Evolutionary conservation across 2,888 invertebrate species (phyloP).

Genomic region (Acanthacorydalis orientalis): DNA sequence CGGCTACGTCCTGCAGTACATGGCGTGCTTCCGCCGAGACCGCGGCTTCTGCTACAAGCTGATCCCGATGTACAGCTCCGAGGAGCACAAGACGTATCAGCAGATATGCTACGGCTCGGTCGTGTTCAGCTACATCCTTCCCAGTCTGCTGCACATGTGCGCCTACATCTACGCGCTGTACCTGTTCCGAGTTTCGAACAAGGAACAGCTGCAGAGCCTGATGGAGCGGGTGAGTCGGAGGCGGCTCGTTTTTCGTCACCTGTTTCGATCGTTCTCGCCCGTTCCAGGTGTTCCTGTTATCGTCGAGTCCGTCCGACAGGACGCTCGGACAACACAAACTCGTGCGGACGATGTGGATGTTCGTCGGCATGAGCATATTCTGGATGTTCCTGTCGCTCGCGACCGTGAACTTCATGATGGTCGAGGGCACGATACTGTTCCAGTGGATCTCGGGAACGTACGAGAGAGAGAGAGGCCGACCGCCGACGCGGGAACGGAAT

Average conservation of each 20-base stretch:
- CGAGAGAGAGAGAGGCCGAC: too few relatives aligned
- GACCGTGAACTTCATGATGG: constrained; percentile 47
- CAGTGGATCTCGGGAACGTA: constrained; percentile 46
- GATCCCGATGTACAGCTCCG: constrained; percentile 12
- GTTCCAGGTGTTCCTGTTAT: constrained; percentile 50
- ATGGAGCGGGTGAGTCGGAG: constrained; percentile 51
- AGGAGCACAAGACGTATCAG: constrained; percentile 26
- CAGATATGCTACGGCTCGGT: constrained; percentile 53
- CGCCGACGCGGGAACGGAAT: constrained; percentile 5
- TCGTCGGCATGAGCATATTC: constrained; percentile 46
- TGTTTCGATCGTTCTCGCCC: too few relatives aligned
- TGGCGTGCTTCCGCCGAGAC: constrained; percentile 59
- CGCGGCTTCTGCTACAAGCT: constrained; percentile 50
- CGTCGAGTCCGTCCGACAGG: constrained; percentile 50
- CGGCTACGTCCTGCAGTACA: constrained; percentile 62
- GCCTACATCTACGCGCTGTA: constrained; percentile 59
- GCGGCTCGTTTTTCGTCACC: background rate
- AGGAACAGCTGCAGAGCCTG: constrained; percentile 66
- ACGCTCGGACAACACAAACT: constrained; percentile 48
- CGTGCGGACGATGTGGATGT: constrained; percentile 54
- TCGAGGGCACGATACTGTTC: constrained; percentile 40
- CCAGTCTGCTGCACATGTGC: constrained; percentile 50
- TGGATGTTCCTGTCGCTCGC: constrained; percentile 54
- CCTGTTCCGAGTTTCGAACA: constrained; percentile 58
- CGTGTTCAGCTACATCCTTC: constrained; percentile 54